A percentile compares a stretch with the other conserved stretches of the same genome.
These are phyloP conservation scores for Scophthalmus maximus DNA, from an alignment of 2,113 vertebrate species.

Conservation along the genomic window DNA sequence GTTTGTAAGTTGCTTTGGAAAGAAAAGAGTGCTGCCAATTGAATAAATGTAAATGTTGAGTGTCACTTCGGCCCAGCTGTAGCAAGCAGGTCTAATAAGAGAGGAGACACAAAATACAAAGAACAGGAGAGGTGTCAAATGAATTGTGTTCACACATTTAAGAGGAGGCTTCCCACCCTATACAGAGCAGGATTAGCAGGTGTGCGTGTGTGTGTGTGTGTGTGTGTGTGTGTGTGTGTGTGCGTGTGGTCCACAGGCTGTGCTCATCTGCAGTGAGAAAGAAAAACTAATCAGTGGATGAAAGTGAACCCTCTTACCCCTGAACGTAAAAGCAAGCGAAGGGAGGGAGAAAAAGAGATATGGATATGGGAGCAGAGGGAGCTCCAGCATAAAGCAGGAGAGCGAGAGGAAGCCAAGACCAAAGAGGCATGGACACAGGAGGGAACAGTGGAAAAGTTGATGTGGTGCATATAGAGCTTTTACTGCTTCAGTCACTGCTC, in stretches of 20 bases:
- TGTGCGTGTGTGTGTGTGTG: conserved; percentile 31
- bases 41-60: conserved; percentile 16
- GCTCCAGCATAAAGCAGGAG: neutral
- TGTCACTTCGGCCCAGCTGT: conserved; percentile 54
- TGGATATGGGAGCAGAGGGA: conserved; percentile 16
- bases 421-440: neutral
- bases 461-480: neutral
- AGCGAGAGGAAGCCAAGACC: neutral
- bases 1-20: neutral
- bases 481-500: neutral
- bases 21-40: neutral
- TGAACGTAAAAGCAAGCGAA: conserved; percentile 23
- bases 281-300: conserved; percentile 75
- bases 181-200: conserved; percentile 62
- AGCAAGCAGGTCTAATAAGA: conserved; percentile 33
- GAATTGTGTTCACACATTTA: conserved; percentile 57
- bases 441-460: neutral
- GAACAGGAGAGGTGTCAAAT: conserved; percentile 37
- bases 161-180: conserved; percentile 59
- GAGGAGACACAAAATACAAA: conserved; percentile 42
- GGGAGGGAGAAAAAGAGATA: conserved; percentile 14
- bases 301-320: conserved; percentile 73
- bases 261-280: conserved; percentile 67
- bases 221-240: conserved; percentile 26
- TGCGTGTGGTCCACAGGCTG: conserved; percentile 46